These are phyloP conservation scores for Amphibalanus amphitrite DNA, from an alignment of 1,140 invertebrate species.

Conservation along the genomic window DNA sequence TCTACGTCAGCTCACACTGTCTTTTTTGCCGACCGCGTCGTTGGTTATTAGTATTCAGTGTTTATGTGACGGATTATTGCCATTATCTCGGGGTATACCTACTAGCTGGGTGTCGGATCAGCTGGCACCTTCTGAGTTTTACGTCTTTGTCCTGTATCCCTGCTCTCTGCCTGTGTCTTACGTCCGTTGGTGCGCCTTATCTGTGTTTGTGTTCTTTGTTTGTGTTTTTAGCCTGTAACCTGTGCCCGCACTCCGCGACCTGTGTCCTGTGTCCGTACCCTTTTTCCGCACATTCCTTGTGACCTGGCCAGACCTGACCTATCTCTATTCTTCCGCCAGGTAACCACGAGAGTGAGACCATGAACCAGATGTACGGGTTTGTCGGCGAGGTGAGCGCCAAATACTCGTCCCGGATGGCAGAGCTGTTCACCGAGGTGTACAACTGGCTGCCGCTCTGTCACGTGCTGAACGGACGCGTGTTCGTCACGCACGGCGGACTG, in stretches of 20 bases:
- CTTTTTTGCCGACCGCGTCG: too few relatives aligned
- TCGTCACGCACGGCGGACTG: conserved; percentile 81
- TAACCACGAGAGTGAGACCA: conserved; percentile 92
- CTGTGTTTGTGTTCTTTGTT: background rate
- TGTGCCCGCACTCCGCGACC: background rate
- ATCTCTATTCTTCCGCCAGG: conserved; percentile 37
- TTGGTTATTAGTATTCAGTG: too few relatives aligned
- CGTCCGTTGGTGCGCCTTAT: background rate
- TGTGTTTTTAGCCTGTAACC: background rate
- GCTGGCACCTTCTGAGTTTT: too few relatives aligned
- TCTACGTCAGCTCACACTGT: too few relatives aligned
- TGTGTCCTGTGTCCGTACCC: too few relatives aligned
- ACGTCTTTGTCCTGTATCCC: too few relatives aligned
- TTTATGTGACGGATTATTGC: too few relatives aligned
- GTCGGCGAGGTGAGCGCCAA: conserved; percentile 94
- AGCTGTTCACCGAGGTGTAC: conserved; percentile 96
- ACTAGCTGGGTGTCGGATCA: too few relatives aligned
- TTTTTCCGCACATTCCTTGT: conserved; percentile 3
- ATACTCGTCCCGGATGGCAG: conserved; percentile 82
- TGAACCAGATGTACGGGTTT: conserved; percentile 99
- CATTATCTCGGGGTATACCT: too few relatives aligned
- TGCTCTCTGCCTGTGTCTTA: background rate
- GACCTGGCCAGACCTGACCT: background rate
- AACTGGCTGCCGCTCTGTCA: conserved; percentile 93
- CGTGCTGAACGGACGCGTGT: conserved; percentile 75